Evolutionary conservation across 2,888 invertebrate species (phyloP).

Genomic region (Pediacus dermestoides): DNA sequence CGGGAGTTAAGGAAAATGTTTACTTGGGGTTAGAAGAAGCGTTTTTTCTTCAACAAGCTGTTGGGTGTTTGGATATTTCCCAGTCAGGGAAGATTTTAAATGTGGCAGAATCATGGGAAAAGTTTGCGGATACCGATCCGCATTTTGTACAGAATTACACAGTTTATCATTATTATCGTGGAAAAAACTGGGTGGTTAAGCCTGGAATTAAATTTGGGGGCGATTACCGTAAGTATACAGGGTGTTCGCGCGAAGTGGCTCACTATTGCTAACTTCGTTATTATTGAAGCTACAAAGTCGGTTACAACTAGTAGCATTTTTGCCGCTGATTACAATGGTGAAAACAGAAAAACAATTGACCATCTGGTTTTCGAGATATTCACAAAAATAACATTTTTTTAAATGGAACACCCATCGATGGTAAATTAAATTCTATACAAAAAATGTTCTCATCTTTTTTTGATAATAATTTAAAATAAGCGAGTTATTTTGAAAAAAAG

Average conservation of each 20-base stretch:
- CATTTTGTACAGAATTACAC: constrained; percentile 69
- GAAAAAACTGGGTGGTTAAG: constrained; percentile 89
- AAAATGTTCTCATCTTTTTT: no score
- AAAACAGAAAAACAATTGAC: no score
- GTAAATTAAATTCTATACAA: no score
- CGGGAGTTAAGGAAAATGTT: constrained; percentile 60
- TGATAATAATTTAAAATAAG: no score
- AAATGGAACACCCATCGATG: no score
- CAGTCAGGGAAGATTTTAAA: constrained; percentile 53
- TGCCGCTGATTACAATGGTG: no score
- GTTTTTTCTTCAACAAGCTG: constrained; percentile 65
- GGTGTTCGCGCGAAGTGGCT: no score
- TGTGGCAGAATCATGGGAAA: constrained; percentile 56
- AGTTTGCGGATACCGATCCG: constrained; percentile 57
- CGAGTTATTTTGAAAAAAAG: no score
- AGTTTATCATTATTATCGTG: constrained; percentile 79
- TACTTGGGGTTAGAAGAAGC: constrained; percentile 74
- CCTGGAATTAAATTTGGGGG: constrained; percentile 87
- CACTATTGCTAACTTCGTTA: no score
- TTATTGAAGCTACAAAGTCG: no score
- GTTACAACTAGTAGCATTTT: constrained; percentile 12
- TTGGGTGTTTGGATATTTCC: constrained; percentile 64
- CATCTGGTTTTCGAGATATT: no score
- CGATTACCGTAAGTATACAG: constrained; percentile 80
- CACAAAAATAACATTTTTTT: no score